Percentiles rank a stretch among this genome's conserved stretches.
phyloP scores from a whole-genome alignment of 2,888 invertebrate genomes.

The Orchesella flavescens region DNA sequence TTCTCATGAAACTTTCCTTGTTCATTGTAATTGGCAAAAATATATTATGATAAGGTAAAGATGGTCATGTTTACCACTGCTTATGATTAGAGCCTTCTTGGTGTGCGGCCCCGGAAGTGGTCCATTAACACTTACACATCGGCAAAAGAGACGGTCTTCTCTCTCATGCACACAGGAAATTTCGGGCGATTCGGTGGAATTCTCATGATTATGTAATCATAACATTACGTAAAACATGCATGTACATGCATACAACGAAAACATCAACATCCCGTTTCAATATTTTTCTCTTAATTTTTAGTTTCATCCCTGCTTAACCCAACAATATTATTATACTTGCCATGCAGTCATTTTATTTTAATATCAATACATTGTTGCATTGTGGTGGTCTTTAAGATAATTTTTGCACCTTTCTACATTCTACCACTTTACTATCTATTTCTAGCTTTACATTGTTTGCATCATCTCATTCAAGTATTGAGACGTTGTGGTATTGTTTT shows the following conservation, averaged over 20 bases:
- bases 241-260: background rate
- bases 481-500: slow-evolving; percentile 10
- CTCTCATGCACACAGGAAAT: slow-evolving; percentile 21
- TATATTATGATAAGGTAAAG: slow-evolving; percentile 53
- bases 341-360: background rate
- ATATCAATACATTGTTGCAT: background rate
- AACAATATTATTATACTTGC: background rate
- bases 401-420: no score
- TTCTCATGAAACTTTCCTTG: slow-evolving; percentile 61
- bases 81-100: slow-evolving; percentile 47
- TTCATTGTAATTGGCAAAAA: slow-evolving; percentile 53
- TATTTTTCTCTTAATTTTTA: background rate
- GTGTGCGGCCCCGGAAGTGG: slow-evolving; percentile 62
- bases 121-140: slow-evolving; percentile 55
- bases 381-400: background rate
- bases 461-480: background rate
- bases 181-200: slow-evolving; percentile 15
- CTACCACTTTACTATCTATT: no score
- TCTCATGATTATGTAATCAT: slow-evolving; percentile 45
- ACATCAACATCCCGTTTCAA: background rate
- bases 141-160: slow-evolving; percentile 17
- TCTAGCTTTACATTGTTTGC: background rate
- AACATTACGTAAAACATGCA: background rate
- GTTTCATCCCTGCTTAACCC: background rate
- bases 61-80: slow-evolving; percentile 54